Base-by-base conservation (phyloP, 1,140 invertebrate species). In the Pseudobourletiella spinata region DNA sequence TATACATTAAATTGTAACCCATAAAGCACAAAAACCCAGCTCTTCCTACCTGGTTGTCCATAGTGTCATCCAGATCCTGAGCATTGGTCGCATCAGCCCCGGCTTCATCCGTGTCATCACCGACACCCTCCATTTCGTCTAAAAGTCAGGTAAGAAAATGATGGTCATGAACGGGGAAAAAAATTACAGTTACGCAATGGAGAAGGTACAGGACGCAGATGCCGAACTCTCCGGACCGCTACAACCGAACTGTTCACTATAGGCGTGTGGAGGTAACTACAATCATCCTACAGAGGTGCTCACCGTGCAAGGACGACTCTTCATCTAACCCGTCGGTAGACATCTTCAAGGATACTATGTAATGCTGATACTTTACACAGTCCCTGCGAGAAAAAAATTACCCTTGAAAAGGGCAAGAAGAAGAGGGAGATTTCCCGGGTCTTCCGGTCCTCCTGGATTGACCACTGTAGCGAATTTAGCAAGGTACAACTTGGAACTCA, bases 71-170 rank as follows among this genome's bases (percentile, higher is more conserved):
- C 22, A 11, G 3, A n/a, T 29, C 52, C 28, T 25, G 20, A 16
- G 22, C 24, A 3, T 8, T 32, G n/a, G 18, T 43, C 4, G 43
- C 46, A 59, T 46, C 57, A 3, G 44, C 16, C 29, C n/a, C 32
- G 8, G 42, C 2, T 26, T 54, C 18, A n/a, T 54, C 51, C 3
- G 18, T 48, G 15, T 61, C 59, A n/a, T 61, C 51, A 11, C 30
- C 51, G 1, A 54, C 44, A 11, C 25, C 50, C 22, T 61, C 59
- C 25, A 44, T 46, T 14, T 61, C 59, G 16, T 61, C 32, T 39
- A 39, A 39, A 39, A 39, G 32, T 39, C 32, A 39, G n/a, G n/a
- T 39, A 8, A 39, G n/a, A 39, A 39, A 11, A n/a, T n/a, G n/a
- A n/a, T n/a, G n/a, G n/a, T n/a, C n/a, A n/a, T n/a, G n/a, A n/a